Conservation (phyloP, 2,888 invertebrate species). For the Halictus ligatus region DNA sequence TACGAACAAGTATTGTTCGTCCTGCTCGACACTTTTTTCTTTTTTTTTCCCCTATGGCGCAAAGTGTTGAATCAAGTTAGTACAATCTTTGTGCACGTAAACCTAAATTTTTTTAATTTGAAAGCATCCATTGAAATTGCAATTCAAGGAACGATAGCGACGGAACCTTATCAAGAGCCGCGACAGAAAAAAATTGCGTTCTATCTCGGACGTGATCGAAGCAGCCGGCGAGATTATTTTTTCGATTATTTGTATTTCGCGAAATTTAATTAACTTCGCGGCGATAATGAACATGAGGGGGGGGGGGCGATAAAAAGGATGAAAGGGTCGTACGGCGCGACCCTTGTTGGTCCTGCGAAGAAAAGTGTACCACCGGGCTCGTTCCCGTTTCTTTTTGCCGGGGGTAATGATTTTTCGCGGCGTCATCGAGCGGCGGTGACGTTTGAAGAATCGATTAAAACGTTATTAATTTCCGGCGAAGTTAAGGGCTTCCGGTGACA, state of each 20-base stretch:
- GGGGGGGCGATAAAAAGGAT: background rate
- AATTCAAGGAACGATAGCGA: background rate
- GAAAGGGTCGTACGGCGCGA: background rate
- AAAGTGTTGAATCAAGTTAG: no score
- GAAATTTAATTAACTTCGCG: conserved; percentile 19
- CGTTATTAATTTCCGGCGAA: conserved; percentile 60
- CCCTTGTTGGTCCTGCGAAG: background rate
- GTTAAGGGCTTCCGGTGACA: conserved; percentile 58
- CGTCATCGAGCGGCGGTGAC: conserved; percentile 6
- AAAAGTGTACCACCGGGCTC: background rate
- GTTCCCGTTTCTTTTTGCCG: background rate
- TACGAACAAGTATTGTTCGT: no score
- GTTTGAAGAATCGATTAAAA: conserved; percentile 52
- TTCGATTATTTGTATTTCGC: background rate
- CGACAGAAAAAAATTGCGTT: background rate
- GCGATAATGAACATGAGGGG: conserved; percentile 19
- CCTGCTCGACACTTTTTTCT: no score
- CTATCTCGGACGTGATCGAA: background rate
- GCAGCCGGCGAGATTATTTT: no score
- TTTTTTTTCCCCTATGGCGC: no score
- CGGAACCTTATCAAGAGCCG: background rate
- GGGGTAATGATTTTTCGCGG: background rate
- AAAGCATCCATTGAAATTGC: background rate
- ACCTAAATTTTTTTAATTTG: background rate
- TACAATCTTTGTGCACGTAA: background rate